Conservation (phyloP, 2,113 vertebrate species). For the Calidris pugnax region DNA sequence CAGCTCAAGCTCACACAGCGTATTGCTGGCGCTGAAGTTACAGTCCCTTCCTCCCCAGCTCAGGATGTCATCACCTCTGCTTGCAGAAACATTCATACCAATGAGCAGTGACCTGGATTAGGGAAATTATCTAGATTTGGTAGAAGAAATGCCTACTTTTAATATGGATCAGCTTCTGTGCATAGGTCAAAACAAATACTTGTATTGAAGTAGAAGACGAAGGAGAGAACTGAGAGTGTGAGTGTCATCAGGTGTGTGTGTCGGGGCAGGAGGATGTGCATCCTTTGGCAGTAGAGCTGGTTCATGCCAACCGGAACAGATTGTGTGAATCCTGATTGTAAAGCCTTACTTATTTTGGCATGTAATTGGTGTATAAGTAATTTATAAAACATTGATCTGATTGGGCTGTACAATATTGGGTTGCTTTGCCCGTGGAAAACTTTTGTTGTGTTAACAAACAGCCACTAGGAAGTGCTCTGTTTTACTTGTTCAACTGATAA, state of each 20-base stretch:
- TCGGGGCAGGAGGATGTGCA: not conserved
- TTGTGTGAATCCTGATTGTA: not conserved
- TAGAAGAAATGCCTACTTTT: not conserved
- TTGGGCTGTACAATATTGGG: not conserved
- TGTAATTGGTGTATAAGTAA: not conserved
- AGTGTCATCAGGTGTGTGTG: not conserved
- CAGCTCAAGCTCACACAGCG: fast-evolving
- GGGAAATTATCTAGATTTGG: not conserved
- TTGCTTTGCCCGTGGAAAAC: not conserved
- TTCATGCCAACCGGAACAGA: not conserved
- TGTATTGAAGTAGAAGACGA: not conserved
- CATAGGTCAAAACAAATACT: not conserved
- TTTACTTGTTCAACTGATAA: not conserved
- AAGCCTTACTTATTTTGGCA: not conserved
- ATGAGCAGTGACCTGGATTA: not conserved
- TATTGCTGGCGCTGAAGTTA: not conserved
- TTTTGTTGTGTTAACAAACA: not conserved
- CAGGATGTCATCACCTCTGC: not conserved
- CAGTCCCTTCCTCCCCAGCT: not conserved
- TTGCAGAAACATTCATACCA: not conserved
- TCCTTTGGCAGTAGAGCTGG: not conserved
- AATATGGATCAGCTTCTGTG: not conserved
- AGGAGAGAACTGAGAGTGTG: not conserved
- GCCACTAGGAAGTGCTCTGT: not conserved
- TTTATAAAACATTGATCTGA: not conserved